Base-by-base conservation (phyloP, 2,797 vertebrate genomes). In the Botia almorhae region DNA sequence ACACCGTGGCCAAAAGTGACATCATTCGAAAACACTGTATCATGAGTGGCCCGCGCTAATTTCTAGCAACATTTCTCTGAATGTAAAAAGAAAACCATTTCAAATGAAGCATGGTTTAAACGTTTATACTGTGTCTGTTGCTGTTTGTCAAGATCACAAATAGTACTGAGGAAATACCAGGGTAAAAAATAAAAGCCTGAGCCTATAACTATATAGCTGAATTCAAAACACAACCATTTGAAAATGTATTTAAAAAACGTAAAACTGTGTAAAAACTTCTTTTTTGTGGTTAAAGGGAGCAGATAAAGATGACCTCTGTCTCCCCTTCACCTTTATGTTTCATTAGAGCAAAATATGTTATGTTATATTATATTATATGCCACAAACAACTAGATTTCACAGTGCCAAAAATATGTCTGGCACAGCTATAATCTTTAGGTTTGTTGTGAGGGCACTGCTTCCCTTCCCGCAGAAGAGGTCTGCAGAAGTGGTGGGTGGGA, bases 401-500 rank as follows among this genome's bases (percentile, higher is more conserved):
- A 51, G 55, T 13, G 60, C 63, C 39, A 80, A 76, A 68, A 53
- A 12, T 10, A 13, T 11, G 13, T 56, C 26, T 46, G 16, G 19
- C 39, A 48, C 13, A 29, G 51, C 39, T 67, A n/a, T 50, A 29
- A 65, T 72, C 50, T 71, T 74, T 43, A 29, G 23, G 48, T 48
- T 58, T 65, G 33, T n/a, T 46, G 13, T 63, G 23, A 0, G 23
- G 16, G 16, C 26, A 77, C 50, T 65, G 60, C 67, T 48, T 71
- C 26, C 39, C 21, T 81, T 86, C 55, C 67, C 75, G 68, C 69
- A 69, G 56, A 81, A 78, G 26, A 84, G 64, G 17, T 33, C 36
- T 46, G 29, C 64, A 60, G 48, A 39, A 77, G 48, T 74, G 19
- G 83, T 85, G 82, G 79, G 82, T 82, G 84, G 81, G 81, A 80